Evolutionary conservation across 2,888 invertebrate genomes (phyloP).

Genomic region (Sinodicranocentrus sp.): DNA sequence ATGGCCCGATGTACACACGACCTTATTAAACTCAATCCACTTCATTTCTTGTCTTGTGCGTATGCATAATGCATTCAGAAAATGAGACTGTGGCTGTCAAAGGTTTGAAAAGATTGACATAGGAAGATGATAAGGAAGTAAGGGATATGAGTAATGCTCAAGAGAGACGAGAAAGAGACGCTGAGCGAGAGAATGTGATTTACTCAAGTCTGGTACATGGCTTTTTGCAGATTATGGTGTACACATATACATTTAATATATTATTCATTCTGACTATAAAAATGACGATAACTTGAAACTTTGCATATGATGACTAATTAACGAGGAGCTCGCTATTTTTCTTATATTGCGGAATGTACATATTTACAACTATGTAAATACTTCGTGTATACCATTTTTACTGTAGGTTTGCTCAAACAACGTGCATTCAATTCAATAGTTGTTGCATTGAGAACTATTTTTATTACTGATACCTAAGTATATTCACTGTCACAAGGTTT

Average conservation of each 20-base stretch:
- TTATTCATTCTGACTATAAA: not conserved
- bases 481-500: no score
- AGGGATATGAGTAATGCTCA: conserved; percentile 32
- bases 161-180: not conserved
- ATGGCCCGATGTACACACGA: not conserved
- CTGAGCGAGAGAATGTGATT: not conserved
- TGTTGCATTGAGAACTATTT: not conserved
- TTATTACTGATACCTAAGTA: not conserved
- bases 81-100: conserved; percentile 29
- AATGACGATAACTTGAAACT: not conserved
- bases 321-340: not conserved
- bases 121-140: conserved; percentile 41
- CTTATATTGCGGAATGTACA: not conserved
- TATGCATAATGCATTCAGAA: conserved; percentile 40
- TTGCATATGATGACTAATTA: not conserved
- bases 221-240: not conserved
- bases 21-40: conserved; percentile 9
- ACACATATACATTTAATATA: not conserved
- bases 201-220: not conserved
- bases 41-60: conserved; percentile 41
- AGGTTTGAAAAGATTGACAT: conserved; percentile 51
- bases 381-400: no score
- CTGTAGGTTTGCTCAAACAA: no score
- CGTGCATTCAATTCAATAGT: not conserved
- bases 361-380: not conserved